Percentiles rank a stretch among this genome's conserved stretches.
These are phyloP conservation scores for Marisa cornuarietis DNA, from an alignment of 1,140 invertebrate genomes.

Conservation along the genomic window DNA sequence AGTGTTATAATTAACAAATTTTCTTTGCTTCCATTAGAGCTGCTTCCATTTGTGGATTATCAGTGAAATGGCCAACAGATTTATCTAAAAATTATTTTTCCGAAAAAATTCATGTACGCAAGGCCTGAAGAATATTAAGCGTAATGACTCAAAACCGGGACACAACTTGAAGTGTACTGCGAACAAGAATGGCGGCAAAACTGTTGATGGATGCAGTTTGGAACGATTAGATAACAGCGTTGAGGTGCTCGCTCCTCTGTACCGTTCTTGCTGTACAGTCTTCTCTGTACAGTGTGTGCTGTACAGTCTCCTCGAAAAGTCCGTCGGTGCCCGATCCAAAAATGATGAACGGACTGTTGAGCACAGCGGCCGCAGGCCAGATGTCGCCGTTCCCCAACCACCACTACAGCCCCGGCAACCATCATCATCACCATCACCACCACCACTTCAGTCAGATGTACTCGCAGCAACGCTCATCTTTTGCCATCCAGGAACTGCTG, in stretches of 20 bases:
- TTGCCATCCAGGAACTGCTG: conserved; percentile 35
- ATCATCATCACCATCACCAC: neutral
- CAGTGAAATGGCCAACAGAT: no score
- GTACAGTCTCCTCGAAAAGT: neutral
- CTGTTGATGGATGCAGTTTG: neutral
- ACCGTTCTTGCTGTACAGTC: neutral
- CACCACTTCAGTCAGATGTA: conserved; percentile 32
- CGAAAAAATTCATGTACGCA: no score
- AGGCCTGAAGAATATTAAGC: no score
- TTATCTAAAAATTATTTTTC: no score
- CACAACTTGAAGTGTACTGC: no score
- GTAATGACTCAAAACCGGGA: no score
- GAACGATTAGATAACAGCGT: neutral
- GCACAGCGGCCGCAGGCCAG: conserved; percentile 19
- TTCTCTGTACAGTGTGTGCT: neutral
- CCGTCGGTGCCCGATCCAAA: neutral
- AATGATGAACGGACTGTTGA: conserved; percentile 34
- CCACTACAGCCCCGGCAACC: conserved; percentile 10
- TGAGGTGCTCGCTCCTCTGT: neutral
- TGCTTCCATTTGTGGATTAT: no score
- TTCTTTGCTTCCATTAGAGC: no score
- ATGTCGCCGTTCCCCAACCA: conserved; percentile 30
- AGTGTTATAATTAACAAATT: no score
- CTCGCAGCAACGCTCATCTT: conserved; percentile 32
- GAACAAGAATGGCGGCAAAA: neutral